Percentiles rank a stretch among this genome's conserved stretches.
These are phyloP conservation scores for Flexamia atlantica DNA, from an alignment of 2,888 invertebrate genomes.

Conservation along the genomic window DNA sequence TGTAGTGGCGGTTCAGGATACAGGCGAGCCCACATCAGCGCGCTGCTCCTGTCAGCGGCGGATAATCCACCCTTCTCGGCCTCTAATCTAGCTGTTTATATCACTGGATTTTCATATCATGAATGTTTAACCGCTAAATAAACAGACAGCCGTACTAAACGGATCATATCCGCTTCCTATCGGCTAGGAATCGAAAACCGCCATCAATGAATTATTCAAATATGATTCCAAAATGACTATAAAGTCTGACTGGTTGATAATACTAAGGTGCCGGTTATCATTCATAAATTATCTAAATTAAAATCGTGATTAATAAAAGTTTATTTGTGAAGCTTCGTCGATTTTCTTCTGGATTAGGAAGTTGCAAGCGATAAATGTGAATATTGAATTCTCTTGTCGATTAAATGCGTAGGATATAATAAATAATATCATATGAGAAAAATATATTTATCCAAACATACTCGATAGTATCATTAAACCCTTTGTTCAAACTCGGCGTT, in stretches of 20 bases:
- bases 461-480: too few species aligned
- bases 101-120: conserved; percentile 31
- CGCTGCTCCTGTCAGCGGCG: conserved; percentile 1
- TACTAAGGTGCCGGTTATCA: not conserved
- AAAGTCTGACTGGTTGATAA: not conserved
- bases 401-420: too few species aligned
- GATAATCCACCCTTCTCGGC: not conserved
- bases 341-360: too few species aligned
- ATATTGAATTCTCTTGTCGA: too few species aligned
- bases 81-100: conserved; percentile 6
- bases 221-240: not conserved
- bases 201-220: conserved; percentile 5
- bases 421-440: too few species aligned
- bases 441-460: too few species aligned
- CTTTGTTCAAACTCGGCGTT: too few species aligned
- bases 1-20: too few species aligned
- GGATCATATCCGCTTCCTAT: conserved; percentile 12
- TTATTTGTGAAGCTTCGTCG: too few species aligned
- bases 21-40: not conserved
- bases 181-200: not conserved
- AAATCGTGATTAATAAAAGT: too few species aligned
- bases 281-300: too few species aligned
- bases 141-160: not conserved
- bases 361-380: too few species aligned
- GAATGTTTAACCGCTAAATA: conserved; percentile 6